Base-by-base conservation (phyloP, 2,888 invertebrate species). In the Dendrolimus pini region DNA sequence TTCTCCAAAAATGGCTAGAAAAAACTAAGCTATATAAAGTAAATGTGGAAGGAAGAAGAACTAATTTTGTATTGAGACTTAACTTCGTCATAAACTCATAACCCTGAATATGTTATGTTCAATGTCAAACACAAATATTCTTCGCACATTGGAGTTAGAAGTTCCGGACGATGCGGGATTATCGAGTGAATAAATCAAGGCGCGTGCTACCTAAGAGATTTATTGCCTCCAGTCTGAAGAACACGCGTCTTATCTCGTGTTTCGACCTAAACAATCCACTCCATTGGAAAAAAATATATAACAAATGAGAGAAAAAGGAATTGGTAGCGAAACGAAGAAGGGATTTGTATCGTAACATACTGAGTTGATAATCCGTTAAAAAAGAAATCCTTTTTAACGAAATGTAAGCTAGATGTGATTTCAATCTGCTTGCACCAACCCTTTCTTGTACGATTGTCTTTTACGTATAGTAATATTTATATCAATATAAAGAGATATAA, bases 171-270 rank as follows among this genome's bases (percentile, higher is more conserved):
- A 72, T 72, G 70, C 69, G 68, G 76, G 76, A 80, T 82, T 80
- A 81, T 83, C 77, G 77, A 70, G 65, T 72, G 72, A 75, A 82
- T 82, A 81, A 81, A 81, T 83, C 82, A 80, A 70, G 71, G 66
- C 66, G 64, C 64, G 71, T 77, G 77, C 74, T 78, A 72, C 71
- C 64, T 61, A 60, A 54, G 68, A 74, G 78, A 82, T 83, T 81
- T 81, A 82, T 80, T 70, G 64, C 70, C 60, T 66, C 66, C 64
- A 68, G 65, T 71, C 67, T 71, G 71, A 68, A 60, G 59, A 70
- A 69, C 70, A 71, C 68, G 61, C 64, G 66, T 68, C 73, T 69
- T 74, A 71, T 69, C 71, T 72, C 64, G 59, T 69, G 65, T 76
- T 71, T 68, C 65, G 62, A 65, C 66, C 65, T 62, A 73, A 75